Percentiles rank a stretch among this genome's conserved stretches.
These are phyloP conservation scores for Neosilurus mollespiculum DNA, from an alignment of 2,797 vertebrate species.

Conservation along the genomic window DNA sequence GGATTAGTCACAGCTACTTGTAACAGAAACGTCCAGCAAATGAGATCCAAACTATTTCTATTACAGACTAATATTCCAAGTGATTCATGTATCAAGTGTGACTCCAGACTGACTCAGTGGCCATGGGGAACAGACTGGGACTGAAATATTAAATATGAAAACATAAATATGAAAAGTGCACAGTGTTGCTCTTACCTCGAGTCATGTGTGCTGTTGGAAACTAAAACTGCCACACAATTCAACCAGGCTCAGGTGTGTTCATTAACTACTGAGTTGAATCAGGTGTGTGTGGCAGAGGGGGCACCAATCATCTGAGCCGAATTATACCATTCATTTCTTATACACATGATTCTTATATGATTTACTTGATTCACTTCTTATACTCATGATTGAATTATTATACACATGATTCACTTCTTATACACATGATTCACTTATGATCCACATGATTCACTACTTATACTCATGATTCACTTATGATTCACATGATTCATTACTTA, in stretches of 20 bases:
- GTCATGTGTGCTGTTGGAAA: background rate
- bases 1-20: conserved; percentile 24
- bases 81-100: background rate
- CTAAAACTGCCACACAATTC: background rate
- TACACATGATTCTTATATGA: too few relatives aligned
- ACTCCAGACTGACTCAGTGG: background rate
- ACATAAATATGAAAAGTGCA: background rate
- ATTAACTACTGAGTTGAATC: background rate
- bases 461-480: too few relatives aligned
- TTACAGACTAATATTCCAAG: background rate
- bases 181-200: background rate
- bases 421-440: background rate
- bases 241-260: background rate
- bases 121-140: background rate
- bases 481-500: too few relatives aligned
- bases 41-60: conserved; percentile 13
- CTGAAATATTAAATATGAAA: background rate
- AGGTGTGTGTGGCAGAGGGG: background rate
- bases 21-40: background rate
- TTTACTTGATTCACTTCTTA: too few relatives aligned
- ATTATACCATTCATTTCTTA: too few relatives aligned
- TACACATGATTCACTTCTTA: background rate
- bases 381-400: too few relatives aligned
- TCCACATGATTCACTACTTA: too few relatives aligned
- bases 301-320: too few relatives aligned